Conservation (phyloP, 2,888 invertebrate species). For the Mechanitis mazaeus region DNA sequence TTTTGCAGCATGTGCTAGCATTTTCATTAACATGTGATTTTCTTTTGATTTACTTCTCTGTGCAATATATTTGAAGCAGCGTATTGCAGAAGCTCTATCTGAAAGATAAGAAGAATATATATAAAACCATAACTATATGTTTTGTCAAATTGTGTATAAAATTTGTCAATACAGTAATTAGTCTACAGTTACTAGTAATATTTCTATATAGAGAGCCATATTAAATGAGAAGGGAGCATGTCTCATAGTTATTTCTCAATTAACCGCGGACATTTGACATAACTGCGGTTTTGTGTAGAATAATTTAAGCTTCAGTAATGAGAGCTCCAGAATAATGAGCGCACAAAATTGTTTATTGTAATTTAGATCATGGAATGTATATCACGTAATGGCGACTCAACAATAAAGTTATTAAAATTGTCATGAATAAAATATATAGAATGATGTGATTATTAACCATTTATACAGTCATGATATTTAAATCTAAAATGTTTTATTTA, state of each 20-base stretch:
- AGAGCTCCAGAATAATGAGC: constrained; percentile 60
- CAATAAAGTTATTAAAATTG: constrained; percentile 64
- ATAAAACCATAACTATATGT: too few relatives aligned
- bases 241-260: constrained; percentile 69
- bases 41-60: constrained; percentile 2
- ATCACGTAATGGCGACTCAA: constrained; percentile 59
- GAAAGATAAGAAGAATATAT: constrained; percentile 15
- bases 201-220: constrained; percentile 41
- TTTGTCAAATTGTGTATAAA: too few relatives aligned
- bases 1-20: constrained; percentile 62
- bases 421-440: constrained; percentile 38
- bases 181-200: too few relatives aligned
- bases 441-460: constrained; percentile 33
- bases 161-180: too few relatives aligned
- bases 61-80: constrained; percentile 29
- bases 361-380: constrained; percentile 62
- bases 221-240: constrained; percentile 62
- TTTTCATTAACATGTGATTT: constrained; percentile 42
- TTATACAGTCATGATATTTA: not conserved
- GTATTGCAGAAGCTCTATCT: constrained; percentile 23
- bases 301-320: constrained; percentile 55
- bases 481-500: not conserved
- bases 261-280: constrained; percentile 69
- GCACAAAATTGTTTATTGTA: constrained; percentile 71
- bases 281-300: constrained; percentile 63